These are phyloP conservation scores for Drosophila busckii DNA, from an alignment of 1,140 invertebrate genomes.

Conservation along the genomic window DNA sequence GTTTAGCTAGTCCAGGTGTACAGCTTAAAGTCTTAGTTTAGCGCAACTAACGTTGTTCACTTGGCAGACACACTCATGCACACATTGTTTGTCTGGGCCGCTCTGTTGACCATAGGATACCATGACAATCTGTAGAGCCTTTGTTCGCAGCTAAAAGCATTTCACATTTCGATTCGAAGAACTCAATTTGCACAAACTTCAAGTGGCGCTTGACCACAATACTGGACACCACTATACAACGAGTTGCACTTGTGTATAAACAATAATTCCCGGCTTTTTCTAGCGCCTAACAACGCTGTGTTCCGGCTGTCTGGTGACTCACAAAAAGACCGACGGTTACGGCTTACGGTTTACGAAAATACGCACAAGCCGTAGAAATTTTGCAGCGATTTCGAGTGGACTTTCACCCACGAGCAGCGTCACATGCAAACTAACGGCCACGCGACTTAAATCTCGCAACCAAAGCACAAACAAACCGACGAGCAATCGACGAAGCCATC, in stretches of 20 bases:
- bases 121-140: conserved; percentile 42
- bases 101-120: conserved; percentile 30
- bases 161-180: conserved; percentile 23
- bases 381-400: conserved; percentile 18
- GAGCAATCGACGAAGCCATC: conserved; percentile 32
- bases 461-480: conserved; percentile 57
- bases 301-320: conserved; percentile 17
- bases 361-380: conserved; percentile 4
- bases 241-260: conserved; percentile 32
- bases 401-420: conserved; percentile 64
- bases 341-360: conserved; percentile 30
- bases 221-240: conserved; percentile 24
- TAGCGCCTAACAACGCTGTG: too few relatives aligned
- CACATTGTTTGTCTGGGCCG: conserved; percentile 25
- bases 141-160: conserved; percentile 43
- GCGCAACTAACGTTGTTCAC: conserved; percentile 1
- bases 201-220: conserved; percentile 51
- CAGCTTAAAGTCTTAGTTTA: conserved; percentile 3
- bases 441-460: conserved; percentile 52
- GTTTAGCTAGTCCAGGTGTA: too few relatives aligned
- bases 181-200: conserved; percentile 55
- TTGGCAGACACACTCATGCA: conserved; percentile 8
- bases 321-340: conserved; percentile 40
- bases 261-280: conserved; percentile 45
- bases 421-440: conserved; percentile 54